Base-by-base conservation (phyloP, 2,797 vertebrate genomes). In the Mico argentatus region DNA sequence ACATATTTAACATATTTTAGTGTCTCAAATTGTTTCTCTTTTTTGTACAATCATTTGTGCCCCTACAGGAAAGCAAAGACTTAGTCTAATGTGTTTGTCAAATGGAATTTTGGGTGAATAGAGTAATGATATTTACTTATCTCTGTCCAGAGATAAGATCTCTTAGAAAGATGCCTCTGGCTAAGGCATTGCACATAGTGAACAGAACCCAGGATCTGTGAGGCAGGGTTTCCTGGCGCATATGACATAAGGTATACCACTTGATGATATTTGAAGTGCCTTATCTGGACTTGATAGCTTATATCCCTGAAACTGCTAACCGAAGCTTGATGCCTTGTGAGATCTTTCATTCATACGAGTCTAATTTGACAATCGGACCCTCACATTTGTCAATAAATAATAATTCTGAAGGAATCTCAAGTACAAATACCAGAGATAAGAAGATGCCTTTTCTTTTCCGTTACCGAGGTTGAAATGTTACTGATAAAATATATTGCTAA, bases 381-480 rank as follows among this genome's bases (percentile, higher is more conserved):
- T 89, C 41, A 44, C 52, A 48, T 81, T 75, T 95, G 26, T 85
- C n/a, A 67, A 0, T 55, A 15, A 36, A 27, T 59, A 94, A 79
- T 64, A 30, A 75, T 88, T 93, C 90, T 94, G 59, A 95, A 95
- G 75, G 36, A 95, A 64, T 97, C 87, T 91, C 55, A 89, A 88
- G 59, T 81, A 70, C 79, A 95, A 96, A 70, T 39, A 46, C 36
- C 83, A 46, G 55, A 93, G 41, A 59, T 50, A 75, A 87, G 82
- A 59, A 93, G 70, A 72, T 24, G 17, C 52, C 39, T 87, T 90
- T 72, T 81, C 79, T 81, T 82, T 90, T 39, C 44, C 83, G 44
- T 97, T 95, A 75, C 14, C 59, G 59, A 82, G 83, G 48, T 84
- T 95, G 79, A 96, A 97, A 93, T 96, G 81, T 98, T 96, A 93